A percentile compares a stretch with the other conserved stretches of the same genome.
phyloP scores from a whole-genome alignment of 2,888 invertebrate species.

The Drosophila sordidula region DNA sequence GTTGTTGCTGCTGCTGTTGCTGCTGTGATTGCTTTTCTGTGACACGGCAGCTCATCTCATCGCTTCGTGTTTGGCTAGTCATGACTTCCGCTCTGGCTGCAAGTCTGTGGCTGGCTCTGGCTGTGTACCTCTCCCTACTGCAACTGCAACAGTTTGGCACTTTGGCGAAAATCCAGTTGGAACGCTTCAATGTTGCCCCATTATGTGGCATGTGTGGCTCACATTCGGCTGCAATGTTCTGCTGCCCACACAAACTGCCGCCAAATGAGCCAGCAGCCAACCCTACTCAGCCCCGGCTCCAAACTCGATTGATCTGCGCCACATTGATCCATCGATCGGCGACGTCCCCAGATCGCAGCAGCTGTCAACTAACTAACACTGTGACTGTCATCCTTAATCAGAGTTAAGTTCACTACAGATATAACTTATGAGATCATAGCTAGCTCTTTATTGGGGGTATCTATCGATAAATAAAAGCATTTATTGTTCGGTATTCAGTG shows the following conservation, averaged over 20 bases:
- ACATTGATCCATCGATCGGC: constrained; percentile 35
- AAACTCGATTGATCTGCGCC: constrained; percentile 43
- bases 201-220: constrained; percentile 74
- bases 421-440: not conserved
- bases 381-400: constrained; percentile 25
- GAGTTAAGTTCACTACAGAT: constrained; percentile 1
- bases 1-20: constrained; percentile 28
- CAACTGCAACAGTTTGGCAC: constrained; percentile 43
- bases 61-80: constrained; percentile 80
- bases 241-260: constrained; percentile 69
- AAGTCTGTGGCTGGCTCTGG: constrained; percentile 3
- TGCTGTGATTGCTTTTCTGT: constrained; percentile 49
- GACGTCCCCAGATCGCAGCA: constrained; percentile 6
- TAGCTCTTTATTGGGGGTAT: not conserved
- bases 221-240: constrained; percentile 66
- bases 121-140: constrained; percentile 27
- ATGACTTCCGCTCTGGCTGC: constrained; percentile 75
- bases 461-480: not conserved
- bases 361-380: constrained; percentile 3
- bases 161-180: constrained; percentile 70
- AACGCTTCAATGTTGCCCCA: constrained; percentile 57
- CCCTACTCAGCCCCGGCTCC: constrained; percentile 34
- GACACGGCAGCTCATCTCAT: constrained; percentile 68
- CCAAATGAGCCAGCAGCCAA: constrained; percentile 45
- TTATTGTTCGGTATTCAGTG: no score